A percentile compares a stretch with the other conserved stretches of the same genome.
Conservation (phyloP, 2,888 invertebrate genomes). For the Rhagophthalmus giganteus region DNA sequence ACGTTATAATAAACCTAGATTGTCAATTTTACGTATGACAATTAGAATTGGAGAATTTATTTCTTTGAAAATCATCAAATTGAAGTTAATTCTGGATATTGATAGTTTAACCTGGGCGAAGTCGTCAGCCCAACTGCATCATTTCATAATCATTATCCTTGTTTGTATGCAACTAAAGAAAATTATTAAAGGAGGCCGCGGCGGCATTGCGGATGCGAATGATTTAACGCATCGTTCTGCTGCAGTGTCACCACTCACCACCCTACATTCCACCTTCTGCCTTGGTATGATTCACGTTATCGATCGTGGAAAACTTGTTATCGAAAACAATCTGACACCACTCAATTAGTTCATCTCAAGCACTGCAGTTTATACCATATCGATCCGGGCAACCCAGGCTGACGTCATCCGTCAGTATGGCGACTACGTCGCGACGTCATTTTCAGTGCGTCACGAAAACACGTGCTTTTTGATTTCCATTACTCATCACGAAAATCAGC, state of each 20-base stretch:
- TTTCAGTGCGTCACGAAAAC: conserved; percentile 42
- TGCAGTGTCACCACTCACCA: conserved; percentile 8
- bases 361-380: conserved; percentile 46
- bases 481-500: neutral
- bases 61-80: too few relatives aligned
- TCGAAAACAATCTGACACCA: conserved; percentile 28
- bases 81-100: too few relatives aligned
- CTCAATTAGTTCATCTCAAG: conserved; percentile 40
- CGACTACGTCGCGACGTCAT: conserved; percentile 57
- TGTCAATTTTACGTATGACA: too few relatives aligned
- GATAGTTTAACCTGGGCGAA: too few relatives aligned
- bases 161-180: too few relatives aligned
- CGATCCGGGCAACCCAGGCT: conserved; percentile 42
- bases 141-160: too few relatives aligned
- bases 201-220: conserved; percentile 13
- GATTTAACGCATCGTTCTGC: conserved; percentile 13
- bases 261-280: neutral
- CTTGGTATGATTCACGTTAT: conserved; percentile 7
- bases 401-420: conserved; percentile 59
- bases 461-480: conserved; percentile 33
- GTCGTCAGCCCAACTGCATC: too few relatives aligned
- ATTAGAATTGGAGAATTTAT: too few relatives aligned
- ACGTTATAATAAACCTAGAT: too few relatives aligned
- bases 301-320: conserved; percentile 17
- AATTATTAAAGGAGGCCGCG: neutral